Base-by-base conservation (phyloP, 2,797 vertebrate species). In the Cephalopachus bancanus region DNA sequence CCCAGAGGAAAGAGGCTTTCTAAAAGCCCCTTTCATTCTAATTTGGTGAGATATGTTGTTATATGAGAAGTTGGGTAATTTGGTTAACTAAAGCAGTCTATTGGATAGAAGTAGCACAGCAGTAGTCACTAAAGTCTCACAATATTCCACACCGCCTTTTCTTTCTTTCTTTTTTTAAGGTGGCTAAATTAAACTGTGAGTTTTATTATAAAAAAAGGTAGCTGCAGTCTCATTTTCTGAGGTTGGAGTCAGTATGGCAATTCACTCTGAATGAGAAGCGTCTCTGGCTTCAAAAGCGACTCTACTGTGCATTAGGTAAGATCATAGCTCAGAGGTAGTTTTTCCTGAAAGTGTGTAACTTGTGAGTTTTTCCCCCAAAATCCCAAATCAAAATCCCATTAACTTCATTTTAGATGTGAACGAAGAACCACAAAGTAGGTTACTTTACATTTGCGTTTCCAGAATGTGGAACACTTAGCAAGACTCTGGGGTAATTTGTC, bases 291-390 rank as follows among this genome's bases (percentile, higher is more conserved):
- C 49, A 12, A n/a, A 53, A 57, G 37, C 11, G 10, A 53, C 65
- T 37, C 51, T 3, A 59, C 12, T 44, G 51, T n/a, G 85, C 62
- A 44, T 30, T 69, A 33, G 14, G n/a, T 83, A 22, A 69, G 44
- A 71, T 7, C 17, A 11, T 28, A 80, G 14, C 15, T 80, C 17
- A 83, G 51, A 71, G 69, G 24, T 0, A 20, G 5, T 30, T 37
- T 74, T 92, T 62, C 55, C 81, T 69, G 28, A 90, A 71, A 83
- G 62, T 14, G 22, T n/a, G 17, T 24, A 84, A 17, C 22, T 79
- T 86, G 37, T 92, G 67, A 89, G 19, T 51, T 79, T 74, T 19
- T 15, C 71, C 74, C 51, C 62, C n/a, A n/a, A 78, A 92, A 86
- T 11, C 24, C 51, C 71, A 95, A 95, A 30, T 17, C 62, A 75